Base-by-base conservation (phyloP, 2,888 invertebrate genomes). In the Capitulum mitella region DNA sequence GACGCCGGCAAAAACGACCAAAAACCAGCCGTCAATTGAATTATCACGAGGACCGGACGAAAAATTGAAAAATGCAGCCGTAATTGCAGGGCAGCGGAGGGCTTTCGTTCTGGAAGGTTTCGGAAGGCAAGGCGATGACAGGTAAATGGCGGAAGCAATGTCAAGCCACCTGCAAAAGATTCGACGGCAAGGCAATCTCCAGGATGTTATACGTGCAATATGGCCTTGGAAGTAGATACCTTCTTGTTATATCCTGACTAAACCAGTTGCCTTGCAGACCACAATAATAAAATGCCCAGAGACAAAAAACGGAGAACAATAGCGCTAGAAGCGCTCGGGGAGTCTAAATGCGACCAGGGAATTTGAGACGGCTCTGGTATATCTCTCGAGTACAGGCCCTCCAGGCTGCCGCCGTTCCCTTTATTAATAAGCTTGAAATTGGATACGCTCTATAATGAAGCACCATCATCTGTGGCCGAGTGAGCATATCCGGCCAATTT, bases 401-500 rank as follows among this genome's bases (percentile, higher is more conserved):
- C 10, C 40, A 1, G 8, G 40, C 70, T 3, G 2, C 5, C 22
- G 6, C 40, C 22, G 19, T 22, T 26, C 34, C 26, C 10, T 40
- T 70, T 70, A 70, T 70, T 70, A 40, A 70, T 70, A 70, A 70
- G 70, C 40, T 3, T 26, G 70, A 70, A 70, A 70, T 70, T 40
- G 70, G 70, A 70, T 70, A 70, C 40, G 37, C 70, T 40, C 40
- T 40, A 26, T 70, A 40, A 40, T 40, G 70, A 34, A 40, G 70
- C 10, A 3, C 40, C 40, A 26, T 40, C 70, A 26, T 8, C 40
- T 5, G 26, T 8, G 26, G 10, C 1, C 40, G 40, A 26, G 40
- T 37, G 70, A 37, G 37, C 37, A 26, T 26, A 70, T 40, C 70
- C 37, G 40, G 70, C 37, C 37, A 70, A 70, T 70, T 70, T 40